Conservation (phyloP, 2,797 vertebrate genomes). For the Pseudopleuronectes americanus region DNA sequence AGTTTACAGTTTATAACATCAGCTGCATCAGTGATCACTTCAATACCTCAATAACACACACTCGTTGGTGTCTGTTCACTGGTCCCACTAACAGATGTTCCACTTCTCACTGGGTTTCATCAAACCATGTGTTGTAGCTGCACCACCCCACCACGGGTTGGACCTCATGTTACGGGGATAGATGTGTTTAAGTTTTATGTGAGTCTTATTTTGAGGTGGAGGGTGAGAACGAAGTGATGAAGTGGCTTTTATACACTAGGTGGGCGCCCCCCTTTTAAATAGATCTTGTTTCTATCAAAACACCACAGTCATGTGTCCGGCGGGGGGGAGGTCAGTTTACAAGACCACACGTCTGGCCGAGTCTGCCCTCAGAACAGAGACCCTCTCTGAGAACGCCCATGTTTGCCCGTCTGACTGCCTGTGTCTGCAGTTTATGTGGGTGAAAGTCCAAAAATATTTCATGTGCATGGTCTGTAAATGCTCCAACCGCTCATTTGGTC, state of each 20-base stretch:
- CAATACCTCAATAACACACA: conserved; percentile 4
- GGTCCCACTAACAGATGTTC: conserved; percentile 15
- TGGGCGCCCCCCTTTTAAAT: conserved; percentile 67
- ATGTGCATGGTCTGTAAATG: conserved; percentile 77
- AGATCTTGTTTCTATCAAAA: conserved; percentile 72
- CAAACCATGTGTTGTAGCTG: not conserved
- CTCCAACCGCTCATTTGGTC: conserved; percentile 77
- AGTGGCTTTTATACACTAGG: conserved; percentile 49
- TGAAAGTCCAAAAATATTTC: conserved; percentile 81
- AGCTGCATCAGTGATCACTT: not conserved
- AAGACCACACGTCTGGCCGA: conserved; percentile 76
- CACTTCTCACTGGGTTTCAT: conserved; percentile 7
- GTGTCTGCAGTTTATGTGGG: conserved; percentile 76
- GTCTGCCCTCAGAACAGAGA: conserved; percentile 63
- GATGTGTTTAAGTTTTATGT: not conserved
- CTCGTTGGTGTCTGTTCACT: conserved; percentile 3
- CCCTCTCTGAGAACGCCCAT: conserved; percentile 67
- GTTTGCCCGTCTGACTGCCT: conserved; percentile 74
- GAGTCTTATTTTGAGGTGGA: conserved; percentile 6
- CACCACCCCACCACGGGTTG: not conserved
- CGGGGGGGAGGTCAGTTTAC: conserved; percentile 62
- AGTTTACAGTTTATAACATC: too few species aligned
- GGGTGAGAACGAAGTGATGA: conserved; percentile 9
- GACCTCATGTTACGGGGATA: not conserved
- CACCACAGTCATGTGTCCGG: conserved; percentile 55